Base-by-base conservation (phyloP, 2,888 invertebrate genomes). In the Ceriagrion tenellum region DNA sequence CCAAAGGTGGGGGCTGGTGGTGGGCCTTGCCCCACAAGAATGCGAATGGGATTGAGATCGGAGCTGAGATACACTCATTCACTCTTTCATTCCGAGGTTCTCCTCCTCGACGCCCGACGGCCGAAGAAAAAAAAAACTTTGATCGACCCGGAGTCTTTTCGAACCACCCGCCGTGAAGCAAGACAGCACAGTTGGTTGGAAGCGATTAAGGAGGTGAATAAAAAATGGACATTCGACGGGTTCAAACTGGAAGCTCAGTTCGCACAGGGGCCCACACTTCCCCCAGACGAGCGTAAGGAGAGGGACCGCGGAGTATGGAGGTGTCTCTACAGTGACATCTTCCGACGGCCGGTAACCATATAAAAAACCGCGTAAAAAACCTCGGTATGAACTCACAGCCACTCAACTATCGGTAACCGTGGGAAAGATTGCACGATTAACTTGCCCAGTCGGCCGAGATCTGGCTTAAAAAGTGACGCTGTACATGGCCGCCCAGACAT, bases 41-140 rank as follows among this genome's bases (percentile, higher is more conserved):
- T 81, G 81, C 35, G 81, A 81, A 35, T 18, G 30, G 81, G 81
- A 81, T 81, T 81, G 81, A 81, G 81, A 81, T 81, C 81, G 81
- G 35, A 81, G 81, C 26, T 35, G 35, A 35, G 81, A 81, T 81
- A 81, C 81, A 35, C 35, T 81, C 69, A 69, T 69, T 69, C 69
- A 69, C 26, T 81, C 81, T 10, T 81, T 81, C 81, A 81, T 81
- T 81, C 81, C 30, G 81, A 35, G 35, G 26, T 13, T 81, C 47
- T 47, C 47, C 47, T 4, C 35, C 81, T 81, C 30, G 69, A 35
- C 0, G 81, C 13, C 35, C 16, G 81, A 81, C 30, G 35, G 81
- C 26, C 69, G n/a, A 69, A 26, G n/a, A 8, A 18, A 13, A 16
- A 30, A 81, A 81, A 81, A 81, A 35, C 6, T 81, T 81, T 26